Percentiles rank a stretch among this genome's conserved stretches.
Evolutionary conservation across 53 echinoderm and acorn worm species (phyloP).

Genomic region (Arbacia lixula): DNA sequence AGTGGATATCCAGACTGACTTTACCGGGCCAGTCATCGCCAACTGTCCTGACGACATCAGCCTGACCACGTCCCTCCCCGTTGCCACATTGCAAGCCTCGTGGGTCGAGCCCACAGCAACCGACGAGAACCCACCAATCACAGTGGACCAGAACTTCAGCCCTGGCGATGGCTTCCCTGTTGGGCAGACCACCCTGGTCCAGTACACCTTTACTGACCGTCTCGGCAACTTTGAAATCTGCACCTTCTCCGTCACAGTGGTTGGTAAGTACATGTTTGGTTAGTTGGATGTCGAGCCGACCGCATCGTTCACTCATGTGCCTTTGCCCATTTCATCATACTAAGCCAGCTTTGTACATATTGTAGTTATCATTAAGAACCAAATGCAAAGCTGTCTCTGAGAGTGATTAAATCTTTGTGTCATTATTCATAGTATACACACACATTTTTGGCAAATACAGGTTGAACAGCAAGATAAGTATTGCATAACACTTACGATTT

Average conservation of each 20-base stretch:
- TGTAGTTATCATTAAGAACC: too few relatives aligned
- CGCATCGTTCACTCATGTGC: too few relatives aligned
- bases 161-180: constrained; percentile 62
- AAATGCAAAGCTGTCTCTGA: too few relatives aligned
- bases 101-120: constrained; percentile 57
- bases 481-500: too few relatives aligned
- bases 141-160: constrained; percentile 36
- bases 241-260: constrained; percentile 31
- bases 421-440: too few relatives aligned
- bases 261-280: constrained; percentile 44
- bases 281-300: too few relatives aligned
- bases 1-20: constrained; percentile 37
- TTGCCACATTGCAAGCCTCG: constrained; percentile 1
- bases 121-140: constrained; percentile 54
- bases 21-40: constrained; percentile 42
- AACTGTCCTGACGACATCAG: constrained; percentile 27
- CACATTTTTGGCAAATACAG: too few relatives aligned
- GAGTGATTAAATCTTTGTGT: too few relatives aligned
- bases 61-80: constrained; percentile 14
- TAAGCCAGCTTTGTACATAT: too few relatives aligned
- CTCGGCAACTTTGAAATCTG: constrained; percentile 51
- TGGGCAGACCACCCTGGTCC: constrained; percentile 52
- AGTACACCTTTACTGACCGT: constrained; percentile 60
- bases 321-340: too few relatives aligned
- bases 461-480: too few relatives aligned